Conservation (phyloP, 2,888 invertebrate genomes). For the Conchocele bisecta region DNA sequence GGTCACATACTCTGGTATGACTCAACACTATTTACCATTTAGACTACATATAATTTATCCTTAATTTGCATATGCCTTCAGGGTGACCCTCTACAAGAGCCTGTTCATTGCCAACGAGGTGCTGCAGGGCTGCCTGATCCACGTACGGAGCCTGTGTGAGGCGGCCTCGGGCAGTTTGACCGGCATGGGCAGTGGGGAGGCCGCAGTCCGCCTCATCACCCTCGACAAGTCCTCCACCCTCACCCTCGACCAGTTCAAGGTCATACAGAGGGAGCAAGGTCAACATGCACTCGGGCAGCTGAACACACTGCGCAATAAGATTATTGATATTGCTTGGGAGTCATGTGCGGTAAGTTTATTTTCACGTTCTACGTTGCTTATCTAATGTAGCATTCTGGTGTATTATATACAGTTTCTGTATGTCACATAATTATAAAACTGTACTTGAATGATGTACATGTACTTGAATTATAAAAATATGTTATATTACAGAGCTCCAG, state of each 20-base stretch:
- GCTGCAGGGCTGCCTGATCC: slow-evolving; percentile 80
- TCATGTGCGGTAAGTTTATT: slow-evolving; percentile 80
- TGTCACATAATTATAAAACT: no score
- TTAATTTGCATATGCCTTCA: slow-evolving; percentile 51
- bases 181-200: slow-evolving; percentile 62
- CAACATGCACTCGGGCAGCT: slow-evolving; percentile 71
- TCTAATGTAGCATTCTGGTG: no score
- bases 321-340: slow-evolving; percentile 80
- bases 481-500: no score
- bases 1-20: no score
- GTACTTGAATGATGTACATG: no score
- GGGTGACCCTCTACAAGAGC: slow-evolving; percentile 68
- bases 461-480: no score
- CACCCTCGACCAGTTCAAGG: slow-evolving; percentile 77
- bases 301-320: slow-evolving; percentile 70
- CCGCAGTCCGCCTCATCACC: slow-evolving; percentile 72
- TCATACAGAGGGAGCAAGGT: slow-evolving; percentile 70
- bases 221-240: slow-evolving; percentile 72
- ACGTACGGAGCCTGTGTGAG: slow-evolving; percentile 79
- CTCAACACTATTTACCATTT: no score
- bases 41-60: background rate
- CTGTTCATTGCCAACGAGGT: slow-evolving; percentile 81
- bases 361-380: no score
- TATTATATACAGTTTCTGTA: no score
- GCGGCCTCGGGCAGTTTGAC: slow-evolving; percentile 75